phyloP scores from a whole-genome alignment of 2,888 invertebrate genomes.

The Chrysina gloriosa region DNA sequence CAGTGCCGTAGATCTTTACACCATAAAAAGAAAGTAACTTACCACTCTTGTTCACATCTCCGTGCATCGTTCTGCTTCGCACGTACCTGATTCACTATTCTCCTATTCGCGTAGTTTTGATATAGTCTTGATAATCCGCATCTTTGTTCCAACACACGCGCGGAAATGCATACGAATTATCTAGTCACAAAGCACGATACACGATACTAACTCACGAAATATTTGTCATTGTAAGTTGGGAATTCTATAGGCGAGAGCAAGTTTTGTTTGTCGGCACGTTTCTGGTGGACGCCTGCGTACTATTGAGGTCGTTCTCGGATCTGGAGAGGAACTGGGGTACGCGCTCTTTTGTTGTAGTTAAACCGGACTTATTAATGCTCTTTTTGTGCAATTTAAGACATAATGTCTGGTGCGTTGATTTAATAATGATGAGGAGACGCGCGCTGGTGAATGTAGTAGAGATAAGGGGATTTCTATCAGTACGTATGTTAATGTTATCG shows the following conservation, averaged over 20 bases:
- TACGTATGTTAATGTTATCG: too few relatives aligned
- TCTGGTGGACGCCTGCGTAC: not conserved
- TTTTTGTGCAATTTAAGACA: too few relatives aligned
- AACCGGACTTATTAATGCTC: too few relatives aligned
- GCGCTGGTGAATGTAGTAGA: too few relatives aligned
- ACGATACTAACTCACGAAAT: not conserved
- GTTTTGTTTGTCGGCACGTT: not conserved
- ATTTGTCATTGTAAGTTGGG: too few relatives aligned
- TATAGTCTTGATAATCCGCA: slow-evolving; percentile 10
- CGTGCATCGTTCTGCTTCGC: slow-evolving; percentile 6
- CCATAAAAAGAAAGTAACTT: not conserved
- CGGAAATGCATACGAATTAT: too few relatives aligned
- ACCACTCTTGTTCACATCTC: slow-evolving; percentile 22
- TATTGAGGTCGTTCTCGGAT: not conserved
- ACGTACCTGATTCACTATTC: not conserved
- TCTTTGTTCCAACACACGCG: too few relatives aligned
- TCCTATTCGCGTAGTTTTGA: slow-evolving; percentile 2
- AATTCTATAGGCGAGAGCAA: too few relatives aligned
- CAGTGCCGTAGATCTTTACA: not conserved
- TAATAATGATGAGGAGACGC: too few relatives aligned
- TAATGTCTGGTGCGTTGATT: too few relatives aligned
- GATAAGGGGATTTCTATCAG: too few relatives aligned
- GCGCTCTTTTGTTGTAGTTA: not conserved
- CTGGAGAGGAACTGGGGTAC: not conserved
- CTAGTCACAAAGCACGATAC: too few relatives aligned